These are phyloP conservation scores for Anabacerthia variegaticeps DNA, from an alignment of 2,797 vertebrate genomes.

Conservation along the genomic window DNA sequence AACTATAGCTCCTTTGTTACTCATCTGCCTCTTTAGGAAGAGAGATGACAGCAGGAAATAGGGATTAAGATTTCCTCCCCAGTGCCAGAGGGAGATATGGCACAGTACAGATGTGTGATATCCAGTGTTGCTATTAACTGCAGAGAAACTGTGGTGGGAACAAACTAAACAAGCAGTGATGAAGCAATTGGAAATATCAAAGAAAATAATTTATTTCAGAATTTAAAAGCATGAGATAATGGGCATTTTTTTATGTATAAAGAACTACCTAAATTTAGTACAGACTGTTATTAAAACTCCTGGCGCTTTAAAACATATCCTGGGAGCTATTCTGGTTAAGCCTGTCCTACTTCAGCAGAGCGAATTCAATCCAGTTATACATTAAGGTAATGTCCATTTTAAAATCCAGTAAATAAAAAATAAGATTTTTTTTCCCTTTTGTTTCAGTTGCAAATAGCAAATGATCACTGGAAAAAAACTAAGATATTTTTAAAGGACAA, in stretches of 20 bases:
- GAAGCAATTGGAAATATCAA: neutral
- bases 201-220: neutral
- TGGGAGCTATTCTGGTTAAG: neutral
- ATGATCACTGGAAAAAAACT: neutral
- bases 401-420: neutral
- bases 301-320: neutral
- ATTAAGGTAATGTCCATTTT: neutral
- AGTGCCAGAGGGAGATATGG: neutral
- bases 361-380: neutral
- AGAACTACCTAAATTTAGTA: neutral
- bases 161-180: neutral
- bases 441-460: neutral
- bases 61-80: conserved; percentile 2
- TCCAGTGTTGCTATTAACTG: neutral
- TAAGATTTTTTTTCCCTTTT: neutral
- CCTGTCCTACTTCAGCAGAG: neutral
- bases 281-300: neutral
- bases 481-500: neutral
- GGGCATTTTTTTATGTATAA: neutral
- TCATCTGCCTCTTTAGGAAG: neutral
- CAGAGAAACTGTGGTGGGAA: neutral
- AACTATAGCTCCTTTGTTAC: conserved; percentile 18
- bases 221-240: neutral
- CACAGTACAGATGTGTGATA: neutral
- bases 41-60: neutral